phyloP scores from a whole-genome alignment of 2,113 vertebrate species.

The Ciconia maguari region DNA sequence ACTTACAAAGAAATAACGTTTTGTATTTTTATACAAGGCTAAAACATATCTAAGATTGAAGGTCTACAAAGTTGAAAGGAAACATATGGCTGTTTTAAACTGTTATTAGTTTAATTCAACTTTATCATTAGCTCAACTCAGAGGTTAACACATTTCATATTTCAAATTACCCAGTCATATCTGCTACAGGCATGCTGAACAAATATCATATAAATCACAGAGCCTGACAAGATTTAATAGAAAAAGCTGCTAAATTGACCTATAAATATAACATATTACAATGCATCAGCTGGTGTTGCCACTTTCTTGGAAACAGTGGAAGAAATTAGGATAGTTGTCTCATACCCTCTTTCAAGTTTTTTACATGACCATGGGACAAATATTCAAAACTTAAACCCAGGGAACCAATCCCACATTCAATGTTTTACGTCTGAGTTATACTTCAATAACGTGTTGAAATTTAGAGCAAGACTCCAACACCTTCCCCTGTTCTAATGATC shows the following conservation, averaged over 20 bases:
- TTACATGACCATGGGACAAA: neutral
- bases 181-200: constrained; percentile 33
- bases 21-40: neutral
- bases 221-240: constrained; percentile 41
- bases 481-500: neutral
- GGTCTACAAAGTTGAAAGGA: constrained; percentile 18
- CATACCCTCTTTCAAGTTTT: neutral
- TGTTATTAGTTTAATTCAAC: constrained; percentile 28
- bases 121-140: constrained; percentile 47
- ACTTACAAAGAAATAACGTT: neutral
- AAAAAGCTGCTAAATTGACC: constrained; percentile 51
- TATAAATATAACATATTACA: constrained; percentile 20
- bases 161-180: constrained; percentile 16
- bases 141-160: constrained; percentile 51
- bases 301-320: constrained; percentile 36
- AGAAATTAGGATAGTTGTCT: neutral
- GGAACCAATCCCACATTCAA: neutral
- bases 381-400: neutral
- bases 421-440: neutral
- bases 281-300: constrained; percentile 15
- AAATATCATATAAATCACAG: constrained; percentile 50
- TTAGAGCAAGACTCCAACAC: neutral
- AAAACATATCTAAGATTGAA: neutral
- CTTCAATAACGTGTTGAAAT: neutral
- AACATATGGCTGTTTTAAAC: constrained; percentile 32